Base-by-base conservation (phyloP, 2,888 invertebrate species). In the Agrilus biguttatus region DNA sequence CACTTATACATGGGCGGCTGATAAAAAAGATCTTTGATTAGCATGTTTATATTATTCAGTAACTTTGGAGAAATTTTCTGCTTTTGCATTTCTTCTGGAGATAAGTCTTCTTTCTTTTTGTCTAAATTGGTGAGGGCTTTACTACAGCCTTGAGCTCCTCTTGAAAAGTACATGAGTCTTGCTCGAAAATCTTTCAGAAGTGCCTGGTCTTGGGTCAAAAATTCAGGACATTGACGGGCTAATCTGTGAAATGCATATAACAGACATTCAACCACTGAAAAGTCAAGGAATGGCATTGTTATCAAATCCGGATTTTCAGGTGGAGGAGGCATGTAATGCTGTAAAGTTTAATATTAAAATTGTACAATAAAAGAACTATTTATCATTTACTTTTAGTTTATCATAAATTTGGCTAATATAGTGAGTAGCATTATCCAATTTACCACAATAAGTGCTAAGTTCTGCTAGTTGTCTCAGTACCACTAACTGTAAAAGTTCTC, bases 11-110 rank as follows among this genome's bases (percentile, higher is more conserved):
- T 83, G 6, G 96, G 96, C 12, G 95, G 92, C 44, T 83, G 83
- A 63, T 92, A 88, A 70, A 96, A 95, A 51, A 96, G 72, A 68
- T 96, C 96, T 62, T 89, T 85, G 50, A 96, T 91, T 38, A 96
- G 73, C 1, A 82, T 77, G 60, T 89, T 91, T 49, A 96, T 92
- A 65, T 96, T 96, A 39, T 86, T 85, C 41, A 92, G 87, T 6
- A 92, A 87, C 63, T 86, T 87, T 37, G 93, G 71, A 10, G 93
- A 92, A 66, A 71, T 82, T 82, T 47, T 84, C 59, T 67, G 80
- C 78, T 66, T 87, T 82, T 69, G 88, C 83, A 58, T 88, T 83
- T 57, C 57, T 41, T 54, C 53, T 34, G 49, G 51, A 14, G 51
- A 51, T 21, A 56, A 83, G 80, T 47, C 47, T 6, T 52, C 52